Base-by-base conservation (phyloP, 2,888 invertebrate species). In the Pseudococcus longispinus region DNA sequence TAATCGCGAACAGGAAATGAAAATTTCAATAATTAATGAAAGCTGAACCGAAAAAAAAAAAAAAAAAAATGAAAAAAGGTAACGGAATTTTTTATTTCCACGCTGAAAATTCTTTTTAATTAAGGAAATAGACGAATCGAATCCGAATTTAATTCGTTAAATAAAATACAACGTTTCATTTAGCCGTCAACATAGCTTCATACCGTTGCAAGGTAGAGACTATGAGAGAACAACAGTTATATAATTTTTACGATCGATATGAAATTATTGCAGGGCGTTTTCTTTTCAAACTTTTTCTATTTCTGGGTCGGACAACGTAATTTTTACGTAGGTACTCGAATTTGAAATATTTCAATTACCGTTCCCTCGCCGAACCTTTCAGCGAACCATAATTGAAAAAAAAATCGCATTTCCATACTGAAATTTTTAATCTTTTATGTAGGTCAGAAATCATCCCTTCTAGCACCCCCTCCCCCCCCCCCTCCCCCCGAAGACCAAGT, bases 201-300 rank as follows among this genome's bases (percentile, higher is more conserved):
- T 42, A 80, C 42, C 20, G 42, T 42, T 18, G 37, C 23, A n/a
- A 55, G 20, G n/a, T 55, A 55, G 2, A 6, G 51, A 60, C 60
- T 23, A 23, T 60, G 42, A 42, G 42, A 42, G 77, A 80, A 80
- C 77, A 80, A 37, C 77, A 80, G 32, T 80, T 80, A 80, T 80
- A 80, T 80, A 80, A 80, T 80, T 80, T 80, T 80, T 80, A 80
- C 77, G 77, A 80, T 80, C 77, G 77, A 80, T 80, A 80, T 80
- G 42, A 80, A 80, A 80, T 80, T 80, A 80, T 80, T 80, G 42
- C 77, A 42, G 77, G 77, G 77, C 77, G 77, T 80, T 80, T 80
- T 42, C 42, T 80, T 77, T 80, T 20, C 8, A 80, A 80, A 80
- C 77, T 80, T 80, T 80, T 80, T 80, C 77, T 42, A 80, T 80